Conservation (phyloP, 2,797 vertebrate species). For the Neosilurus hyrtlii region DNA sequence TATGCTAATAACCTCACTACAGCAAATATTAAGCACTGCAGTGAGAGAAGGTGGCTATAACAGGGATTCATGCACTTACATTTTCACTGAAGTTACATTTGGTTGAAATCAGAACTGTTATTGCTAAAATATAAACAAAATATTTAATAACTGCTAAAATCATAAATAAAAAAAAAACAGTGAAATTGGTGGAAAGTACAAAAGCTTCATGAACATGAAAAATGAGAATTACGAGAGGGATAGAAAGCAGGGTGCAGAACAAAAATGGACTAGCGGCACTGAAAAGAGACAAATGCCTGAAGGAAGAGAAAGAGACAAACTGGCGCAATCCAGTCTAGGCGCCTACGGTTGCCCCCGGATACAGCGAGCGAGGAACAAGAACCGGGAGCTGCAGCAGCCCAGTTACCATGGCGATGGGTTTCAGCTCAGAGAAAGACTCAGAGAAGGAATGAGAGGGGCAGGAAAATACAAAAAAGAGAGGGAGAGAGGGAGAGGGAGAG, state of each 20-base stretch:
- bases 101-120: background rate
- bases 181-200: no score
- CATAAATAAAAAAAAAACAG: background rate
- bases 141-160: constrained; percentile 11
- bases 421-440: constrained; percentile 50
- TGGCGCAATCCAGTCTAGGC: constrained; percentile 73
- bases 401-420: constrained; percentile 65
- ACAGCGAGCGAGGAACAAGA: constrained; percentile 76
- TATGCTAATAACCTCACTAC: background rate
- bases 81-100: background rate
- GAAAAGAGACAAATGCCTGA: constrained; percentile 23
- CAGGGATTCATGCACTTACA: background rate
- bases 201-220: background rate
- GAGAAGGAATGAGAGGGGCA: constrained; percentile 43
- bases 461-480: constrained; percentile 8
- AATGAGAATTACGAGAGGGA: background rate
- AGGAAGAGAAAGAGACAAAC: constrained; percentile 58
- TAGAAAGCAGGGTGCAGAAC: background rate
- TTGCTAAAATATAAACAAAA: background rate
- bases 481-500: no score
- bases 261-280: background rate
- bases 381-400: constrained; percentile 79
- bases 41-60: background rate
- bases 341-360: constrained; percentile 81
- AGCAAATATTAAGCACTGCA: background rate